Evolutionary conservation across 2,888 invertebrate species (phyloP), one percentile per base, ranked within the genome.

Genomic region (Drosophila tripunctata): DNA sequence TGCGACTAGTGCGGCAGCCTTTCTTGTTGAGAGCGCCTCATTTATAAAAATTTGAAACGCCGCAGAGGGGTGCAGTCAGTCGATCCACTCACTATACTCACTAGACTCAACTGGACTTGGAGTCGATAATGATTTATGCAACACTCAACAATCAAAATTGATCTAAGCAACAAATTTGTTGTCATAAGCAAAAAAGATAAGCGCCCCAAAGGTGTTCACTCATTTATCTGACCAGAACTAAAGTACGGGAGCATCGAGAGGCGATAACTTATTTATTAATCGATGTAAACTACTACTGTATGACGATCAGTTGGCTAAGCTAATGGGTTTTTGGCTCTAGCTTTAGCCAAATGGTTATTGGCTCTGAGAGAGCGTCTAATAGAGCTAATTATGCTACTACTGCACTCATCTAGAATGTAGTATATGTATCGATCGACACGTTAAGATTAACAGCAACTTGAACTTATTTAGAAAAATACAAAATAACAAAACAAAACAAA

Each of bases 21-120:
- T 62, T 66, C 50, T 51, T 52, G 64, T 60, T 45, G 57, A 61
- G 38, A 72, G 68, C 35, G 40, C 54, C 62, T 78, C 75, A 75
- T 75, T 78, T 75, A 78, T 75, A 74, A 72, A n/a, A 78, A 75
- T 78, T 65, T 47, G 66, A 69, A 62, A 78, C 78, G 50, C 54
- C 74, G 62, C 75, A 51, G 55, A 78, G 69, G 69, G 68, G 69
- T 45, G 52, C 64, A 68, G 58, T 55, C 54, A 45, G 50, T 27
- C 27, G 10, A 27, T 51, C 38, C 45, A 48, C 35, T 48, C 48
- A 48, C 22, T 35, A 15, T 21, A 33, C 33, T 33, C 45, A 41
- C 14, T 21, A 38, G 6, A 43, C 15, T 43, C 14, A 12, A 12
- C 21, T n/a, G 22, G 8, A 27, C 4, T 35, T 17, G n/a, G 51